phyloP scores from a whole-genome alignment of 2,797 vertebrate genomes.

The Hypotaenidia okinawae region DNA sequence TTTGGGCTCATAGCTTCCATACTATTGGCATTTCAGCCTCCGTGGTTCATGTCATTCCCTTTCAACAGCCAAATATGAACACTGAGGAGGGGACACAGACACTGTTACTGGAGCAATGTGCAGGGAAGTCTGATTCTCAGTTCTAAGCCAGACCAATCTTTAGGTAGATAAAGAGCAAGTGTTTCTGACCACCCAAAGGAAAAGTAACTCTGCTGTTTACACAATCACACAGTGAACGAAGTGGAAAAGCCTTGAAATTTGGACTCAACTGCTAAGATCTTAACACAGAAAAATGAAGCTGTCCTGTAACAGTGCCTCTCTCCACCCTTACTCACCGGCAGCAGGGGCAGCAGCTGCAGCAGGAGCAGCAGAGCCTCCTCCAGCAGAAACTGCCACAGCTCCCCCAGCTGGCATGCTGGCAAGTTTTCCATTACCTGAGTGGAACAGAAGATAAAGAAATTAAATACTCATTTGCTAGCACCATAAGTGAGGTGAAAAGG shows the following conservation, averaged over 20 bases:
- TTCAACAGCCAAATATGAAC: background rate
- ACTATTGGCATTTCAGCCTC: background rate
- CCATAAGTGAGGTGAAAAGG: background rate
- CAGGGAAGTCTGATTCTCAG: accelerated
- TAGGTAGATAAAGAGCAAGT: background rate
- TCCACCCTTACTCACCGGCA: conserved; percentile 64
- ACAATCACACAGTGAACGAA: background rate
- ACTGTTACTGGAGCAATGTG: too few species aligned
- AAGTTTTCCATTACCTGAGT: conserved; percentile 78
- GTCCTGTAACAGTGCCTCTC: too few species aligned
- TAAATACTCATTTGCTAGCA: background rate
- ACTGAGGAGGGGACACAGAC: background rate
- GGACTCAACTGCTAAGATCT: background rate
- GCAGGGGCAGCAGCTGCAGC: conserved; percentile 76
- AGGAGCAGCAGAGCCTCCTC: conserved; percentile 74
- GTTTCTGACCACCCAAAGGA: background rate
- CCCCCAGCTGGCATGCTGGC: conserved; percentile 79
- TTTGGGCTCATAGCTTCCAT: background rate
- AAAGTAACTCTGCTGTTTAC: background rate
- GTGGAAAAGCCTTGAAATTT: background rate
- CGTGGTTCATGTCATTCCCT: background rate
- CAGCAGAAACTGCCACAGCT: conserved; percentile 71
- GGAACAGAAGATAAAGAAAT: background rate
- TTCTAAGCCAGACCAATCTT: background rate
- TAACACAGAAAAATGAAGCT: background rate